A percentile compares a stretch with the other conserved stretches of the same genome.
Conservation (phyloP, 2,888 invertebrate genomes). For the Fragum sueziense region DNA sequence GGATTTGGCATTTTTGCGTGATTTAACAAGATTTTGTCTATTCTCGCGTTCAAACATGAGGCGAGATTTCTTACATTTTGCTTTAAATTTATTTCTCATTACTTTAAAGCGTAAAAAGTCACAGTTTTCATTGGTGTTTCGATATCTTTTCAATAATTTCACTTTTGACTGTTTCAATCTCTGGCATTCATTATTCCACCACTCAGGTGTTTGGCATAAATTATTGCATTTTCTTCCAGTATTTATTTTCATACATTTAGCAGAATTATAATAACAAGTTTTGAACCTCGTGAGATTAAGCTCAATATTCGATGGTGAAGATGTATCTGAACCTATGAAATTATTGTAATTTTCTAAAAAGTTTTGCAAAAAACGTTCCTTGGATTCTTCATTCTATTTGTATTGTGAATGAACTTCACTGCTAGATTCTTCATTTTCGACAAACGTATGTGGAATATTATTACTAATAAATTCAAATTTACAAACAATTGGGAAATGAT, state of each 20-base stretch:
- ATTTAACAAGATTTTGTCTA: neutral
- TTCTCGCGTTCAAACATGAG: neutral
- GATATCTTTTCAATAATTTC: neutral
- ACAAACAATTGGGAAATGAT: constrained; percentile 12
- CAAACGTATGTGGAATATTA: neutral
- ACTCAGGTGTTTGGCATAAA: neutral
- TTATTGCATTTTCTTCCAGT: no score
- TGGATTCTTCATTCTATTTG: neutral
- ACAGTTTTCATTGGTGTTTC: neutral
- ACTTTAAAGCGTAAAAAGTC: constrained; percentile 2
- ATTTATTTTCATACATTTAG: neutral
- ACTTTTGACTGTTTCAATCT: neutral
- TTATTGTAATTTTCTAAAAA: constrained; percentile 4
- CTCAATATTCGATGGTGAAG: neutral
- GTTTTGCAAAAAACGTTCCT: neutral
- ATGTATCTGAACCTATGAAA: neutral
- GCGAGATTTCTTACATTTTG: neutral
- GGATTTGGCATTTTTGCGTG: neutral
- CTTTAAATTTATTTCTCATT: constrained; percentile 1
- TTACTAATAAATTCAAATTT: neutral
- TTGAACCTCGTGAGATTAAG: neutral
- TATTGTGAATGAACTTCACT: neutral
- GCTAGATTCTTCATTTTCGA: neutral
- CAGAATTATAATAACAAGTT: neutral
- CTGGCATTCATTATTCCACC: constrained; percentile 12